Base-by-base conservation (phyloP, 2,113 vertebrate species). In the Xiphophorus maculatus region DNA sequence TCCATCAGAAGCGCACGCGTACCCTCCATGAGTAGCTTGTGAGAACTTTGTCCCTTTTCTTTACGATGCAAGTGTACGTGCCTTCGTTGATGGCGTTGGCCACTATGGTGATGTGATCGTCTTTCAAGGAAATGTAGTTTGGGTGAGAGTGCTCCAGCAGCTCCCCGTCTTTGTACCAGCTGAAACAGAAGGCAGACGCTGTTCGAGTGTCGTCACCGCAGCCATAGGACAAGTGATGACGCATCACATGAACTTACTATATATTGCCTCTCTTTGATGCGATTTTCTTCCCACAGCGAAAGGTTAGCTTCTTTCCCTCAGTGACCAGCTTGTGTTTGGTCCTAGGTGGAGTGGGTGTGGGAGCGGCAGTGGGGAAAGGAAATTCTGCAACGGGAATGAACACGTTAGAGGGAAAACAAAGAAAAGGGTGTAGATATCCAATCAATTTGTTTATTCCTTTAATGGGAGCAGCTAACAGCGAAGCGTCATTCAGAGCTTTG, bases 161-260 rank as follows among this genome's bases (percentile, higher is more conserved):
- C 85, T 99, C 98, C 30, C 96, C 95, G 19, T 99, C 98, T 91
- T 99, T 99, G 79, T 97, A 99, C 98, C 98, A 99, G 91, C 98
- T 99, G 93, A 28, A 37, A 78, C 6, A 22, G 27, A 9, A 12
- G 48, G 3, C 65, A 83, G 66, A 73, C 22, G 25, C n/a, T 0
- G 22, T 33, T 62, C 7, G 7, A 42, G 22, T 1, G 14, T 6
- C 15, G 5, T 48, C 4, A 4, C 10, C 5, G 62, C 6, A 5
- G 35, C 61, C 0, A 3, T 11, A 25, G 22, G 15, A 3, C 22
- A 35, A 54, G 51, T 27, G n/a, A 40, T 32, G 3, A 19, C 9
- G 17, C 13, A 42, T 37, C 5, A 4, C 2, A 42, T 32, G 25
- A 79, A 99, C 98, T 96, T 90, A 99, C 98, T 94, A 88, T 71